Base-by-base conservation (phyloP, 2,888 invertebrate genomes). In the Rotaria macrura region DNA sequence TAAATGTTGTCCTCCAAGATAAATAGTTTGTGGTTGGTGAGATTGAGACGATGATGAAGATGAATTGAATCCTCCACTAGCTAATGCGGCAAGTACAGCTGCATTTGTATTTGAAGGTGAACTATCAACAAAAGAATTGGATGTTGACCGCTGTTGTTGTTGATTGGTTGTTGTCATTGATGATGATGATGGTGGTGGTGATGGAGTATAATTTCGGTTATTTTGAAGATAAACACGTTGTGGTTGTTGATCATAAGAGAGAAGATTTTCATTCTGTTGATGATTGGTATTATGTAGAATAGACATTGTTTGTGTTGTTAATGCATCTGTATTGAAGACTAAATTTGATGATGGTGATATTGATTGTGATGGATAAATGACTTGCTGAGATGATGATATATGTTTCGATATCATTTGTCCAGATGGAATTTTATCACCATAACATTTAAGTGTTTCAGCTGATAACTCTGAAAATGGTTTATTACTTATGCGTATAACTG, bases 251-350 rank as follows among this genome's bases (percentile, higher is more conserved):
- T 65, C 14, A 29, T 65, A 34, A 5, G 34, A 34, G 20, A 65
- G 17, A 34, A 65, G 20, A 79, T 79, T 79, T 43, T 43, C 43
- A 79, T 79, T 79, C 4, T 40, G 25, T 40, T 43, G 40, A 14
- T 43, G 25, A 79, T 79, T 40, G 25, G 40, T 79, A 79, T 79
- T 79, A n/a, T 79, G 40, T 43, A 79, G 43, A 43, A 79, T 79
- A 25, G 79, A 79, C 79, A 79, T 79, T 79, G 79, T 79, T 40
- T 79, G 79, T 43, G 79, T 43, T 40, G 79, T 79, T 12, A 79
- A n/a, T 43, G 40, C 79, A 25, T 79, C 43, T n/a, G 40, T 79
- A 79, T 43, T 43, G 25, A 79, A 79, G 10, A 79, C 23, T 14
- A 43, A 43, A 25, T 25, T 79, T 6, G 79, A 23, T 43, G 79